These are phyloP conservation scores for Syndactyla subalaris DNA, from an alignment of 2,797 vertebrate species.

Conservation along the genomic window DNA sequence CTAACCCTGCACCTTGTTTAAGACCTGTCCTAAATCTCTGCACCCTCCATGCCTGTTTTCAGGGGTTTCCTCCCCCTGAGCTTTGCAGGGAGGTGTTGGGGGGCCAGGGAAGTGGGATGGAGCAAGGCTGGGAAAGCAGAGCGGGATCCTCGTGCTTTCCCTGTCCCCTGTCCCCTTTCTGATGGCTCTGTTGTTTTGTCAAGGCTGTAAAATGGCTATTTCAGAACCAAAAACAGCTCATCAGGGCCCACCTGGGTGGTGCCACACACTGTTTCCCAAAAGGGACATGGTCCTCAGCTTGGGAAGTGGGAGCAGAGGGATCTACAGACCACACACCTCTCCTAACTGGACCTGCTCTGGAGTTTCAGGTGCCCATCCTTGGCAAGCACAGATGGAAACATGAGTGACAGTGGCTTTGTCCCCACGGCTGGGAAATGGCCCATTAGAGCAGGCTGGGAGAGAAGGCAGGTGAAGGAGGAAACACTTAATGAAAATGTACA, in stretches of 20 bases:
- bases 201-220: background rate
- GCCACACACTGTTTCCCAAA: background rate
- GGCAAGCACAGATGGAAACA: rapidly evolving
- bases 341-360: too few relatives aligned
- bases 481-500: background rate
- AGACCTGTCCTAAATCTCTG: background rate
- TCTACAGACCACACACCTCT: background rate
- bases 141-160: background rate
- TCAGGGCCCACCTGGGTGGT: background rate
- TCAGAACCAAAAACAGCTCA: background rate
- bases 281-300: background rate
- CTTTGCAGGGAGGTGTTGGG: background rate
- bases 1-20: background rate
- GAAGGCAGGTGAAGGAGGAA: background rate
- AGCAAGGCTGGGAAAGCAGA: background rate
- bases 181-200: background rate
- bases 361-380: background rate
- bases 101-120: background rate
- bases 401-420: background rate
- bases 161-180: background rate
- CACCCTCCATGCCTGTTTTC: rapidly evolving
- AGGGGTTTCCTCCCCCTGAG: background rate
- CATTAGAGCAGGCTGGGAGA: background rate
- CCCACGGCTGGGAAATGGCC: background rate
- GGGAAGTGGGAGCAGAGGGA: background rate